Evolutionary conservation across 2,888 invertebrate genomes (phyloP), one percentile per base, ranked within the genome.

Genomic region (Keiferia lycopersicella): DNA sequence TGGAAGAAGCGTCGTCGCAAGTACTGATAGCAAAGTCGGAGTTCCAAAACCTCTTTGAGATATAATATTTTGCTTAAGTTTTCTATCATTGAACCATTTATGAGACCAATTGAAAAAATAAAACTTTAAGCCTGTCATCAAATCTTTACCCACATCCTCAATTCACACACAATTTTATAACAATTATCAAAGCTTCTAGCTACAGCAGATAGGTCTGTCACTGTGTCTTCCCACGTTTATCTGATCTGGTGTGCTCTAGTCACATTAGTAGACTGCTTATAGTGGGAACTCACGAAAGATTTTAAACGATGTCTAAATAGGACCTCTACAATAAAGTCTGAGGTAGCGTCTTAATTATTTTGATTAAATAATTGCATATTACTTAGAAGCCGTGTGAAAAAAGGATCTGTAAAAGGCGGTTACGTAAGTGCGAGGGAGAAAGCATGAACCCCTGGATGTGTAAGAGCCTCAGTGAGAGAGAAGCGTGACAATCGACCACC

Each of bases 81-180:
- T n/a, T n/a, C n/a, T 6, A 2, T 4, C 26, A 26, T 26, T 4
- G 26, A 26, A 26, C 26, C 10, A 8, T 12, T n/a, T 10, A 39
- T 10, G 12, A 12, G 12, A 39, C n/a, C n/a, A n/a, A n/a, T 39
- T 39, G 12, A 39, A 12, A 41, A 39, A 2, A 6, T 11, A 39
- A 6, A 11, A 12, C 14, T 16, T n/a, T 45, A n/a, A n/a, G 45
- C 6, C 8, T 45, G 8, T 45, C 45, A 45, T 45, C 45, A 45
- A 45, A 45, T 4, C 1, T 26, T 26, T 6, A 14, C 14, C 14
- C 16, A n/a, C 45, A 45, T 45, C 45, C 16, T 45, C 45, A 45
- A 45, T 45, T 45, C 45, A 16, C 45, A 45, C 45, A 16, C 45
- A 45, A 45, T 45, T 45, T 45, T 45, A 16, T 45, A 45, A 45